These are phyloP conservation scores for Agrypnus murinus DNA, from an alignment of 2,888 invertebrate genomes.

Conservation along the genomic window DNA sequence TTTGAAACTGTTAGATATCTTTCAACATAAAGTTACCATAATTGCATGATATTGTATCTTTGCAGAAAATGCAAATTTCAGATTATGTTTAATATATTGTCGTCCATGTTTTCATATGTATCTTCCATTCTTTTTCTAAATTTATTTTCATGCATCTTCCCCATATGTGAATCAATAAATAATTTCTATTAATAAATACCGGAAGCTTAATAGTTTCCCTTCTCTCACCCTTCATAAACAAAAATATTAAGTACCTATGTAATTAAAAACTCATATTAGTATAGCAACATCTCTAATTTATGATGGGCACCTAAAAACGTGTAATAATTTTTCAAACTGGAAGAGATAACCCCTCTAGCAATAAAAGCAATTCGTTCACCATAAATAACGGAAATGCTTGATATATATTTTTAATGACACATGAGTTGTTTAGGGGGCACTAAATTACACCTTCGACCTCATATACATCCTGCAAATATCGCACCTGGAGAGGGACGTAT, in stretches of 20 bases:
- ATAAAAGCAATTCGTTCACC: conserved; percentile 46
- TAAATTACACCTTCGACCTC: conserved; percentile 67
- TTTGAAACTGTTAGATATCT: too few species aligned
- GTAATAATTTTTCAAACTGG: conserved; percentile 56
- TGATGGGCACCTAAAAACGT: conserved; percentile 56
- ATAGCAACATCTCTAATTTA: conserved; percentile 60
- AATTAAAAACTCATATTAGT: conserved; percentile 66
- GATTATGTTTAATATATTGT: too few species aligned
- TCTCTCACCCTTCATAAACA: conserved; percentile 55
- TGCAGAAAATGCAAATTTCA: too few species aligned
- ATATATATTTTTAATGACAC: conserved; percentile 66
- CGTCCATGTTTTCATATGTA: too few species aligned
- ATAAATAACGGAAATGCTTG: conserved; percentile 62
- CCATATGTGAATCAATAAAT: too few species aligned
- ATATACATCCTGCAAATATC: conserved; percentile 59
- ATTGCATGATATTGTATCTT: too few species aligned
- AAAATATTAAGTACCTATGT: conserved; percentile 60
- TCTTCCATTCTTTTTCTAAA: too few species aligned
- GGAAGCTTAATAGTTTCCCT: conserved; percentile 38
- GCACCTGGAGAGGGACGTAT: conserved; percentile 56
- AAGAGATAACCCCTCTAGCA: conserved; percentile 44
- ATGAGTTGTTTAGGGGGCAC: conserved; percentile 60
- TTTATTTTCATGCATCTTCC: too few species aligned
- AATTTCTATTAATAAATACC: too few species aligned
- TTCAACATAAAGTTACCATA: too few species aligned